These are phyloP conservation scores for Scylla paramamosain DNA, from an alignment of 1,140 invertebrate species.

Conservation along the genomic window DNA sequence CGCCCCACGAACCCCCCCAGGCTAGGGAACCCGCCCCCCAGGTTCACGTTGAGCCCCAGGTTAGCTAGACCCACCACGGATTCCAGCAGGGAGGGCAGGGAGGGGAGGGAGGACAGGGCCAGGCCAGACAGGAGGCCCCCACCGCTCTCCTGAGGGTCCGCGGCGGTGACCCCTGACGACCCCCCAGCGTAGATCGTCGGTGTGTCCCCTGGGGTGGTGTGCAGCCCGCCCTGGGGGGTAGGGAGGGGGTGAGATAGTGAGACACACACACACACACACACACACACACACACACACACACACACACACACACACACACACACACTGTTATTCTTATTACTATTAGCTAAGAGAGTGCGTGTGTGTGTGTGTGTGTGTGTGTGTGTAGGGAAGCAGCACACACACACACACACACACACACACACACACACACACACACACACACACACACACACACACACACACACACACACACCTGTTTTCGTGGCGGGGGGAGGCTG, in stretches of 20 bases:
- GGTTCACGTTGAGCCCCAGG: constrained; percentile 72
- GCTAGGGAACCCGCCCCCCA: constrained; percentile 33
- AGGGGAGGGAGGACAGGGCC: constrained; percentile 60
- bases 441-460: not conserved
- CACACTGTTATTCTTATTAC: too few species aligned
- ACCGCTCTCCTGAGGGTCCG: not conserved
- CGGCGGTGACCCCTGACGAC: not conserved
- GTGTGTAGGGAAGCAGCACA: too few species aligned
- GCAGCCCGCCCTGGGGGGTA: constrained; percentile 5
- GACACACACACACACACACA: not conserved
- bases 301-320: constrained; percentile 24
- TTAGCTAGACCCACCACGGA: constrained; percentile 59
- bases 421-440: constrained; percentile 9
- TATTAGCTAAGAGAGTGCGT: too few species aligned
- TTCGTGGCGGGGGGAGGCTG: not conserved
- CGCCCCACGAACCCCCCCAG: constrained; percentile 46
- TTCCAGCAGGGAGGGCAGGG: constrained; percentile 53
- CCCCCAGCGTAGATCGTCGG: constrained; percentile 77
- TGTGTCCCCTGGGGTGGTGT: constrained; percentile 75
- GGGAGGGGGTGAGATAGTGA: not conserved
- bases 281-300: constrained; percentile 10
- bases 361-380: too few species aligned
- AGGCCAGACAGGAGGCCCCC: constrained; percentile 41
- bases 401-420: not conserved
- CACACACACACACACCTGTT: not conserved